Evolutionary conservation across 2,888 invertebrate genomes (phyloP).

Genomic region (Gortyna flavago): DNA sequence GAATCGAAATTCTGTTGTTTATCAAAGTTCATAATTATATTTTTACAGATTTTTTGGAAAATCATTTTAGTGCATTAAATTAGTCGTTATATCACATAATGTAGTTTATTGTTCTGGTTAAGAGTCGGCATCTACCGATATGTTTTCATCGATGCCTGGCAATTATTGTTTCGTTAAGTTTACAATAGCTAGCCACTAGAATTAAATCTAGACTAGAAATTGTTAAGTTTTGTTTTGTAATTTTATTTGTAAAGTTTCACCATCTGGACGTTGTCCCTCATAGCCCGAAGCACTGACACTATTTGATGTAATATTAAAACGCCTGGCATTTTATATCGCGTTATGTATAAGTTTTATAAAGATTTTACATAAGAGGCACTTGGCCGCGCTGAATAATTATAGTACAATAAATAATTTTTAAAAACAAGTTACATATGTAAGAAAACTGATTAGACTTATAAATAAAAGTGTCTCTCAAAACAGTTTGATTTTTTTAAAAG

Average conservation of each 20-base stretch:
- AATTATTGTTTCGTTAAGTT: constrained; percentile 68
- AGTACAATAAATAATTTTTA: constrained; percentile 89
- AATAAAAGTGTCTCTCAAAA: constrained; percentile 85
- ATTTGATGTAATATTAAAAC: constrained; percentile 70
- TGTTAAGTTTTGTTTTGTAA: constrained; percentile 71
- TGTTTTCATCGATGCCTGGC: constrained; percentile 74
- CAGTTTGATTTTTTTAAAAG: constrained; percentile 83
- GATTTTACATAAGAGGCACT: constrained; percentile 86
- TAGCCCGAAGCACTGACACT: constrained; percentile 70
- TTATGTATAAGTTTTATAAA: constrained; percentile 87
- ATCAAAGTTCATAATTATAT: constrained; percentile 56
- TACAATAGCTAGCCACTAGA: constrained; percentile 66
- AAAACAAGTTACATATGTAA: constrained; percentile 82
- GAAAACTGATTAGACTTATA: constrained; percentile 85
- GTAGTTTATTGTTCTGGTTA: constrained; percentile 52
- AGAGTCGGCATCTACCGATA: constrained; percentile 71
- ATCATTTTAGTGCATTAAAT: constrained; percentile 57
- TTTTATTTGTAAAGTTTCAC: constrained; percentile 62
- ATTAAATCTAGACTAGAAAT: constrained; percentile 61
- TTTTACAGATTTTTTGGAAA: constrained; percentile 43
- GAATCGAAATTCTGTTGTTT: constrained; percentile 64
- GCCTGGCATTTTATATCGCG: constrained; percentile 80
- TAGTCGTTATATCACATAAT: constrained; percentile 49
- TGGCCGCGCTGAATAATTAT: constrained; percentile 82
- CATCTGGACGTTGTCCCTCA: constrained; percentile 65